Percentiles rank a stretch among this genome's conserved stretches.
These are phyloP conservation scores for Prosapia bicincta DNA, from an alignment of 2,888 invertebrate genomes.

Conservation along the genomic window DNA sequence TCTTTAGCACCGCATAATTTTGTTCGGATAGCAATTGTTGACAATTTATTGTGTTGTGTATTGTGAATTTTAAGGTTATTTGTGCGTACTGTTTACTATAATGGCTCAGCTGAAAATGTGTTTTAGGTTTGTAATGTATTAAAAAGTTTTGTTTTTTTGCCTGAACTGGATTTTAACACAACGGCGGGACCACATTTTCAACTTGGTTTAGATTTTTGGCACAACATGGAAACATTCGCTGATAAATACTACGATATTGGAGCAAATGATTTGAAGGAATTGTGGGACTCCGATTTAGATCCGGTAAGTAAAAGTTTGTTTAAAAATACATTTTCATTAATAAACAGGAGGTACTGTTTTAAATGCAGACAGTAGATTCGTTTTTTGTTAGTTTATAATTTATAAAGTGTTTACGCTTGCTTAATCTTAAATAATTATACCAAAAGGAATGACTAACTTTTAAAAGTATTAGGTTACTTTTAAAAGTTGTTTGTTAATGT, in stretches of 20 bases:
- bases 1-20: neutral
- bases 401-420: too few relatives aligned
- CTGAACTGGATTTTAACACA: neutral
- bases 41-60: neutral
- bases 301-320: constrained; percentile 80
- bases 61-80: neutral
- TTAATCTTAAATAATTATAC: too few relatives aligned
- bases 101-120: neutral
- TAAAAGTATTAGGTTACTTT: too few relatives aligned
- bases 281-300: constrained; percentile 80
- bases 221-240: neutral
- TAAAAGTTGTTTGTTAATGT: too few relatives aligned
- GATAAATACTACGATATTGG: constrained; percentile 60
- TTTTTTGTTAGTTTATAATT: neutral
- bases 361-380: too few relatives aligned
- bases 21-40: neutral
- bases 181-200: neutral
- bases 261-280: constrained; percentile 69
- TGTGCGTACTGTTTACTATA: neutral
- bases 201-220: neutral
- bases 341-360: too few relatives aligned
- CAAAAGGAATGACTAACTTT: too few relatives aligned
- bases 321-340: too few relatives aligned
- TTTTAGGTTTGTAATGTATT: neutral
- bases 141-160: neutral